A percentile compares a stretch with the other conserved stretches of the same genome.
These are phyloP conservation scores for Dufourea novaeangliae DNA, from an alignment of 1,140 invertebrate species.

Conservation along the genomic window DNA sequence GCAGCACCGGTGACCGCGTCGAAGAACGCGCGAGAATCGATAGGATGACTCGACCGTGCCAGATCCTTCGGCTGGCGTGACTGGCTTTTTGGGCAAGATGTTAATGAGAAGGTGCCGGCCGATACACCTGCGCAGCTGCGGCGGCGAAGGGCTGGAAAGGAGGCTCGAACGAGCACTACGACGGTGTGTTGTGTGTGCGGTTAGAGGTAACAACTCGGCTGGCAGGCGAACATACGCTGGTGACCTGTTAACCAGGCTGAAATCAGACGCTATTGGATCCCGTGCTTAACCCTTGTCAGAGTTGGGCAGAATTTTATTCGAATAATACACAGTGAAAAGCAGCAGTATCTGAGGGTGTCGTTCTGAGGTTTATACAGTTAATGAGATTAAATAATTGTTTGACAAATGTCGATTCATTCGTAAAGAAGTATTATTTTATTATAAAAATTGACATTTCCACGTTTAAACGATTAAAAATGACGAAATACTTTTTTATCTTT, in stretches of 20 bases:
- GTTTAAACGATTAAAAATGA: no score
- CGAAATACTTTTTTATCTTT: no score
- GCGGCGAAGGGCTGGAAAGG: constrained; percentile 31
- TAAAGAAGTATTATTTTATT: no score
- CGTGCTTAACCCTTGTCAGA: no score
- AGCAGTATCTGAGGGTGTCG: no score
- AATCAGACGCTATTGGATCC: not conserved
- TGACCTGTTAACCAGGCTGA: not conserved
- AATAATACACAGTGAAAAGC: no score
- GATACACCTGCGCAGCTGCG: constrained; percentile 69
- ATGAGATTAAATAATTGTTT: no score
- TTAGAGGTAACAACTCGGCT: constrained; percentile 1
- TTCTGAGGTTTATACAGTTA: no score
- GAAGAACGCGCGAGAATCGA: constrained; percentile 13
- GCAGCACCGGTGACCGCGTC: not conserved
- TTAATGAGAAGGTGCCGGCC: constrained; percentile 70
- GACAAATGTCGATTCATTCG: no score
- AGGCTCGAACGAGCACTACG: not conserved
- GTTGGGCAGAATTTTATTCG: not conserved
- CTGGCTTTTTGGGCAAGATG: constrained; percentile 69
- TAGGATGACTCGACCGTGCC: constrained; percentile 45
- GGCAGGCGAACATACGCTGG: not conserved
- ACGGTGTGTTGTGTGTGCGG: constrained; percentile 13
- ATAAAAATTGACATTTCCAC: no score
- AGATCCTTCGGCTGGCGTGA: constrained; percentile 68